Base-by-base conservation (phyloP, 2,888 invertebrate genomes). In the Phanerotoma sp. region DNA sequence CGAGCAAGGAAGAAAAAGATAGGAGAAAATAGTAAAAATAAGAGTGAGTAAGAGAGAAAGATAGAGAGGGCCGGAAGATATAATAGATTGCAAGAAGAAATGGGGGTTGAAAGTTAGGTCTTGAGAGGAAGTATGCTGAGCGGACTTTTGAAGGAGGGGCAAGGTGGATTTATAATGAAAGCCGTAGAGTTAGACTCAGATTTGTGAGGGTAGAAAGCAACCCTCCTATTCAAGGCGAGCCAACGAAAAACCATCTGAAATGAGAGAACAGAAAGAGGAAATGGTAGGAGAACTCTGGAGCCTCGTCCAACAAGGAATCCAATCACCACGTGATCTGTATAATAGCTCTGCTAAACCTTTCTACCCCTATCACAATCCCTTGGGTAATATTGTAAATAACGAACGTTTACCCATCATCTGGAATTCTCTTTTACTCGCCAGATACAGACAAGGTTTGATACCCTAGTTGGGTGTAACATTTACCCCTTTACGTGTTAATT, bases 101-200 rank as follows among this genome's bases (percentile, higher is more conserved):
- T 66, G 69, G 70, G 62, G 72, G 71, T 70, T 70, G 73, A 71
- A 72, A 75, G 70, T 74, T 73, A 70, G 70, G 69, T 62, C 67
- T 66, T 58, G 54, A 60, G 40, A 65, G 66, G 66, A 67, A 65
- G 62, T 54, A 38, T 16, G 38, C 66, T 56, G 32, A 38, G 50
- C 40, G 35, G 44, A 44, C 59, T 62, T 54, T 51, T 57, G 46
- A 51, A 54, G 54, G 46, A 45, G 53, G 47, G 42, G 46, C 38
- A 38, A 65, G 69, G 70, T 69, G 75, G 74, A 77, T 77, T 77
- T 77, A 77, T 75, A 77, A 75, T 76, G 75, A 75, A 75, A 75
- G 70, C 71, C 67, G 70, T 70, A 67, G 71, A 75, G 72, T 75
- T 70, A 70, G 72, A 72, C 68, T 71, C 64, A 70, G 69, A 75